phyloP scores from a whole-genome alignment of 2,113 vertebrate genomes.

The Dicerorhinus sumatrensis region DNA sequence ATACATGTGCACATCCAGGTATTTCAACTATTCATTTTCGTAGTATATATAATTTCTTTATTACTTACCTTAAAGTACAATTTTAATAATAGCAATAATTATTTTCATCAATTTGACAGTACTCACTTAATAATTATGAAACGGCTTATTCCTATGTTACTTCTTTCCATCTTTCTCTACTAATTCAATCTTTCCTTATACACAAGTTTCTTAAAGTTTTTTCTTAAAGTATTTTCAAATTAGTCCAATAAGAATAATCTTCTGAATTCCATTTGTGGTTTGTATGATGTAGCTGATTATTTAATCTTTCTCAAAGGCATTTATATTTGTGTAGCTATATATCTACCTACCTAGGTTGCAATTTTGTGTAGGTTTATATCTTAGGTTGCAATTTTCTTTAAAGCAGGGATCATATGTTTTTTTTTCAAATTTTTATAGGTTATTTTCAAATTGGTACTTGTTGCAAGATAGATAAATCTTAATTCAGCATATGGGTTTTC shows the following conservation, averaged over 20 bases:
- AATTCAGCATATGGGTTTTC: not conserved
- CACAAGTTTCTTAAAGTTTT: not conserved
- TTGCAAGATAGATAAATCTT: not conserved
- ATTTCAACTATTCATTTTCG: not conserved
- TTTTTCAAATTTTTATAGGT: not conserved
- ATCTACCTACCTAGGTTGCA: not conserved
- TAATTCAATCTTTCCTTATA: not conserved
- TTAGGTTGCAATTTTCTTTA: not conserved
- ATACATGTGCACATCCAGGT: not conserved
- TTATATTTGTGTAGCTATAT: not conserved
- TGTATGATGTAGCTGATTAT: not conserved
- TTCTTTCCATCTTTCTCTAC: not conserved
- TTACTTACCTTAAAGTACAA: not conserved
- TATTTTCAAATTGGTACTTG: not conserved
- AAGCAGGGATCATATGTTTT: not conserved
- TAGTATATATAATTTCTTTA: not conserved
- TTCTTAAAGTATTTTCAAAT: not conserved
- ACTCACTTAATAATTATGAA: not conserved
- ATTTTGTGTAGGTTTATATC: not conserved
- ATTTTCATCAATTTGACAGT: not conserved
- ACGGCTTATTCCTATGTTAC: not conserved
- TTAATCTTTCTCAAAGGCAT: not conserved
- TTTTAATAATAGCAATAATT: not conserved
- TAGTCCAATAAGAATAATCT: not conserved
- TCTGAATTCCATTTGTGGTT: not conserved